Evolutionary conservation across 2,888 invertebrate species (phyloP).

Genomic region (Ormyrus labotus): DNA sequence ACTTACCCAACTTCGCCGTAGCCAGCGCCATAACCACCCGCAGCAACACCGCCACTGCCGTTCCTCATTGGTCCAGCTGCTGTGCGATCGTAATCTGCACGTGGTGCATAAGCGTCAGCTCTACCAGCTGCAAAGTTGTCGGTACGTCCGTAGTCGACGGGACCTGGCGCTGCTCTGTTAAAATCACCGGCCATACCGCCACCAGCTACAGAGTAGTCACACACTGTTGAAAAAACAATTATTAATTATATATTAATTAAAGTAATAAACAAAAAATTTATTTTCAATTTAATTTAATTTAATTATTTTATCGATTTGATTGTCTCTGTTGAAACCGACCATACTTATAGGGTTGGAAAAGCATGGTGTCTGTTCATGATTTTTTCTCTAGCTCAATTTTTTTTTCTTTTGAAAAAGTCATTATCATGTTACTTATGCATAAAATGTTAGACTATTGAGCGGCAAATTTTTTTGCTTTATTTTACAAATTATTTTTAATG

Average conservation of each 20-base stretch:
- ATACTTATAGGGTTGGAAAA: constrained; percentile 60
- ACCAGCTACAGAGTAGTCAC: constrained; percentile 65
- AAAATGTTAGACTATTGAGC: too few relatives aligned
- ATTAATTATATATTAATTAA: too few relatives aligned
- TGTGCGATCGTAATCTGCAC: constrained; percentile 72
- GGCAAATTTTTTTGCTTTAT: too few relatives aligned
- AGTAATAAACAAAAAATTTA: too few relatives aligned
- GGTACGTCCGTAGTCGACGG: constrained; percentile 73
- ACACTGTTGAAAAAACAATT: constrained; percentile 58
- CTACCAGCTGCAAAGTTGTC: constrained; percentile 72
- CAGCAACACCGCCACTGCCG: constrained; percentile 70
- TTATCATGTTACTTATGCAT: too few relatives aligned
- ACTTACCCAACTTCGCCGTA: constrained; percentile 73
- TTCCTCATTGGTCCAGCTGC: constrained; percentile 74
- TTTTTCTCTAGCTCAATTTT: constrained; percentile 67
- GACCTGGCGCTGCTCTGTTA: constrained; percentile 71
- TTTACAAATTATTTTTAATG: too few relatives aligned
- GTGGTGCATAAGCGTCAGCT: constrained; percentile 71
- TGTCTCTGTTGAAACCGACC: constrained; percentile 71
- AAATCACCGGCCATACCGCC: constrained; percentile 73
- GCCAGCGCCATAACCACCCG: constrained; percentile 71
- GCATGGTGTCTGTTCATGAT: constrained; percentile 73
- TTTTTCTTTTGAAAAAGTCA: background rate
- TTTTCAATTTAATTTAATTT: too few relatives aligned
- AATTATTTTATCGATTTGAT: background rate